Conservation (phyloP, 2,113 vertebrate genomes). For the Clarias magur region DNA sequence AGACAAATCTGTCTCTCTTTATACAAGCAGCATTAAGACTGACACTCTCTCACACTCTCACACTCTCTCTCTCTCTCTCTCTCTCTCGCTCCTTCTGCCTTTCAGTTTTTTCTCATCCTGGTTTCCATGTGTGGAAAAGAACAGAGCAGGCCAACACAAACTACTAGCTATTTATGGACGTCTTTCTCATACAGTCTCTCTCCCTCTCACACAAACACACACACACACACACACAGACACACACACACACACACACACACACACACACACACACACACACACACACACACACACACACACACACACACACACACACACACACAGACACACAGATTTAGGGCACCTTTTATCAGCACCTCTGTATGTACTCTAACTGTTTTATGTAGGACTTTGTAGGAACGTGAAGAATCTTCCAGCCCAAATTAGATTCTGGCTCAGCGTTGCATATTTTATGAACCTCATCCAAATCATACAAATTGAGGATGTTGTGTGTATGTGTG, state of each 20-base stretch:
- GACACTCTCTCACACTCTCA: background rate
- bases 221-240: constrained; percentile 17
- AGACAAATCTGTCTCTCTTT: constrained; percentile 39
- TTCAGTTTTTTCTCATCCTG: constrained; percentile 40
- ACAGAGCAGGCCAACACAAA: constrained; percentile 50
- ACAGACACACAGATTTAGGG: constrained; percentile 15
- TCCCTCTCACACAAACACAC: constrained; percentile 22
- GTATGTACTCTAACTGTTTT: constrained; percentile 38
- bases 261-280: constrained; percentile 18
- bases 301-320: constrained; percentile 31
- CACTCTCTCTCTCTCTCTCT: background rate
- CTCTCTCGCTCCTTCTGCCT: constrained; percentile 4
- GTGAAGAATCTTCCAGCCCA: constrained; percentile 53
- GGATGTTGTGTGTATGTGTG: constrained; percentile 58
- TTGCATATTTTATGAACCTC: constrained; percentile 56
- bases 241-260: constrained; percentile 33
- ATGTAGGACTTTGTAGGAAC: constrained; percentile 50
- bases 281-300: constrained; percentile 23
- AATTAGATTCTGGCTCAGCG: constrained; percentile 51
- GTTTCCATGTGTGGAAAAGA: constrained; percentile 50
- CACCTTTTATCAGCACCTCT: constrained; percentile 46
- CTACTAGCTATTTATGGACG: constrained; percentile 55
- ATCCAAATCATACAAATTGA: constrained; percentile 60
- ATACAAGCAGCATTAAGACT: constrained; percentile 48
- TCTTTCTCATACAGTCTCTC: background rate